A percentile compares a stretch with the other conserved stretches of the same genome.
Evolutionary conservation across 2,888 invertebrate genomes (phyloP).

Genomic region (Stenodema calcarata): DNA sequence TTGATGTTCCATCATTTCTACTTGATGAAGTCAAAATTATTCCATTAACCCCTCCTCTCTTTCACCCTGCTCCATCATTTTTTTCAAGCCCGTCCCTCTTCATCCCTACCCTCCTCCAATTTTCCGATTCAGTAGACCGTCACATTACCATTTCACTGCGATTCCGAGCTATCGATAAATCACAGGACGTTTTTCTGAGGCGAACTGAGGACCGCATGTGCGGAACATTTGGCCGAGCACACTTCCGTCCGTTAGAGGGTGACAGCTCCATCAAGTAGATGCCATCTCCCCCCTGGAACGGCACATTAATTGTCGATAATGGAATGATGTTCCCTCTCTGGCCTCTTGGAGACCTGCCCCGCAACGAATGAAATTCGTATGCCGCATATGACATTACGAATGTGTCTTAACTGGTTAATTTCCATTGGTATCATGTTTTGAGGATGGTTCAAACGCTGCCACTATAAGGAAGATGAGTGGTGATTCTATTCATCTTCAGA

Average conservation of each 20-base stretch:
- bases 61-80: neutral
- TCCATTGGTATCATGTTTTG: no score
- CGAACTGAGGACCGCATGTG: neutral
- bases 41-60: neutral
- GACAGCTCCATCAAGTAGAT: neutral
- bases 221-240: neutral
- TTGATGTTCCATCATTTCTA: neutral
- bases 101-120: neutral
- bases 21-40: neutral
- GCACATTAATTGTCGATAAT: neutral
- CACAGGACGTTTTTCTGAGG: neutral
- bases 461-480: no score
- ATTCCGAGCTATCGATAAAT: neutral
- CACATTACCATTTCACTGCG: neutral
- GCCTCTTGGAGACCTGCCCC: neutral
- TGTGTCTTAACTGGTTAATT: no score
- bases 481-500: no score
- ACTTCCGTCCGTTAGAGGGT: neutral
- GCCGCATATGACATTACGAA: neutral
- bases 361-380: neutral
- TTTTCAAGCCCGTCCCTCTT: neutral
- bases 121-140: slow-evolving; percentile 4
- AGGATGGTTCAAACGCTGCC: no score
- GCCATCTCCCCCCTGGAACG: neutral
- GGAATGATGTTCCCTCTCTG: neutral